Conservation (phyloP, 2,113 vertebrate species). For the Dasyornis broadbenti region DNA sequence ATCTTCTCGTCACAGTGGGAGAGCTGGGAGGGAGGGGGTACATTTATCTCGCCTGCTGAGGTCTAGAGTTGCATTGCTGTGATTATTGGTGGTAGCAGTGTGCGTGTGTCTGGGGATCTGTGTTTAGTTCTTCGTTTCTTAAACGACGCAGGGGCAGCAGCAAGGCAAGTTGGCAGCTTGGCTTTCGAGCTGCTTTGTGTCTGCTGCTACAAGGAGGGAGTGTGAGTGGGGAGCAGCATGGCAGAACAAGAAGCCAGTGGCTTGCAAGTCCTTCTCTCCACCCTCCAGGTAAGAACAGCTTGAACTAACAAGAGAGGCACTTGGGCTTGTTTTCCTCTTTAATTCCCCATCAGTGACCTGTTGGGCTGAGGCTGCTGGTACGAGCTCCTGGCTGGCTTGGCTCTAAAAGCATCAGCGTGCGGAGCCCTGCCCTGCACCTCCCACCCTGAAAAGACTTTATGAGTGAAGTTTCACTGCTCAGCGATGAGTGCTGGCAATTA, state of each 20-base stretch:
- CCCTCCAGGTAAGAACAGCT: conserved; percentile 85
- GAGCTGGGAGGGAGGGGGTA: conserved; percentile 63
- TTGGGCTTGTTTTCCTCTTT: conserved; percentile 7
- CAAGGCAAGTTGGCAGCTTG: conserved; percentile 63
- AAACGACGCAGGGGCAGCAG: conserved; percentile 54
- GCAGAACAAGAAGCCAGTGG: conserved; percentile 80
- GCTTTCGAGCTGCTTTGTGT: conserved; percentile 35
- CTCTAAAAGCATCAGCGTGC: not conserved
- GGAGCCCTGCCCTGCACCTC: not conserved
- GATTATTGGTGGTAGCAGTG: conserved; percentile 62
- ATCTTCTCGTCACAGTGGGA: conserved; percentile 73
- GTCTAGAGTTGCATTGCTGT: conserved; percentile 74
- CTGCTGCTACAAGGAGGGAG: conserved; percentile 46
- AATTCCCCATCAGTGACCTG: not conserved
- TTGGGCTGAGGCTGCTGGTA: not conserved
- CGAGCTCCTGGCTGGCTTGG: not conserved
- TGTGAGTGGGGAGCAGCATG: conserved; percentile 73
- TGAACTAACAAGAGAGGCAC: not conserved
- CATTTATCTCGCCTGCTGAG: conserved; percentile 65
- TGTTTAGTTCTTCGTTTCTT: conserved; percentile 51
- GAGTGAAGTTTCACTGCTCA: not conserved
- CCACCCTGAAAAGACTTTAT: not conserved
- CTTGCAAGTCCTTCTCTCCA: conserved; percentile 85
- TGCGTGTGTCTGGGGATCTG: conserved; percentile 66
- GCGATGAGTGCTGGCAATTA: not conserved